Evolutionary conservation across 2,888 invertebrate species (phyloP).

Genomic region (Gymnocheta viridis): DNA sequence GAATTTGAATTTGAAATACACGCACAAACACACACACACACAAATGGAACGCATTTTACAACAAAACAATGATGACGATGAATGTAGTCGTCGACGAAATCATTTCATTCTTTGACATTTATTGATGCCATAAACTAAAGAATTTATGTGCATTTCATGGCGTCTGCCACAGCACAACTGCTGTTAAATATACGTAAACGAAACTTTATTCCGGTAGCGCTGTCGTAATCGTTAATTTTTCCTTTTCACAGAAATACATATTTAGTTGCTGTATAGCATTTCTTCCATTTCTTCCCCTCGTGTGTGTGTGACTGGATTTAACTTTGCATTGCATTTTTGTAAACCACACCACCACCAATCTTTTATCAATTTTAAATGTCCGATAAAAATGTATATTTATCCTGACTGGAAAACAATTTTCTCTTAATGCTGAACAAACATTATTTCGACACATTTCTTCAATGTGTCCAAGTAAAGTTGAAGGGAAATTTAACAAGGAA

Average conservation of each 20-base stretch:
- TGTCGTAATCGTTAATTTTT: constrained; percentile 27
- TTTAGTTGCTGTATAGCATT: constrained; percentile 1
- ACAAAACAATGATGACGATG: constrained; percentile 44
- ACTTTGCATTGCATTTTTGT: constrained; percentile 22
- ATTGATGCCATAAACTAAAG: constrained; percentile 82
- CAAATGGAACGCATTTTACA: constrained; percentile 43
- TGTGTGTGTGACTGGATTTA: not conserved
- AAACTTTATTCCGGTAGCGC: not conserved
- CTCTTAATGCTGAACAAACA: not conserved
- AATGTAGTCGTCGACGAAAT: constrained; percentile 74
- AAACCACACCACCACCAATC: constrained; percentile 51
- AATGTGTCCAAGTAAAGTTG: not conserved
- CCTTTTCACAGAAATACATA: constrained; percentile 6
- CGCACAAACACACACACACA: not conserved
- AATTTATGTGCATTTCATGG: constrained; percentile 80
- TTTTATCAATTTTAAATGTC: constrained; percentile 42
- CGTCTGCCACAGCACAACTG: constrained; percentile 60
- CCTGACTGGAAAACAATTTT: constrained; percentile 6
- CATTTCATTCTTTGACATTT: constrained; percentile 81
- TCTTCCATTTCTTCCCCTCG: not conserved
- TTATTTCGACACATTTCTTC: constrained; percentile 4
- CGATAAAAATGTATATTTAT: constrained; percentile 30
- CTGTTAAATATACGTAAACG: constrained; percentile 28
- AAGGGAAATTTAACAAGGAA: constrained; percentile 13
- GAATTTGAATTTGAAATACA: constrained; percentile 63